A percentile compares a stretch with the other conserved stretches of the same genome.
Conservation (phyloP, 2,113 vertebrate genomes). For the Grantiella picta region DNA sequence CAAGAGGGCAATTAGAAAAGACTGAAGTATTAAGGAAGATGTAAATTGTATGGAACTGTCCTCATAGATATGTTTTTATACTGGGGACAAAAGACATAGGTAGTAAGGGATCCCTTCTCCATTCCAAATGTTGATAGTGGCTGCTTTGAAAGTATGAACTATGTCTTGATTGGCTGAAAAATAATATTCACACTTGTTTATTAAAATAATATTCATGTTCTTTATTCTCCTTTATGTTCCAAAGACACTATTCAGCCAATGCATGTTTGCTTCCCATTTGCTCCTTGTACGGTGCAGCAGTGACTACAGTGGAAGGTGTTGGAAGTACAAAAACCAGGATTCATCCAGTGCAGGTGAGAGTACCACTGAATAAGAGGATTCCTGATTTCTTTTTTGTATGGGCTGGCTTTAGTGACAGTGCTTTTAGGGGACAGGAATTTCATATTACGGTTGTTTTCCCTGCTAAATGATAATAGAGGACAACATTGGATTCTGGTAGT, state of each 20-base stretch:
- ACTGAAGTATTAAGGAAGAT: background rate
- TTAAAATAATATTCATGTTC: background rate
- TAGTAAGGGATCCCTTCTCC: background rate
- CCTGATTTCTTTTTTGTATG: background rate
- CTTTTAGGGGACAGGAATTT: background rate
- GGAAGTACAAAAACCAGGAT: constrained; percentile 80
- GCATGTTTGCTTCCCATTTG: constrained; percentile 82
- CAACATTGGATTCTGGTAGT: background rate
- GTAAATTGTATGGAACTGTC: background rate
- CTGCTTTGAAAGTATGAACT: background rate
- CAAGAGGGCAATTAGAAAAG: background rate
- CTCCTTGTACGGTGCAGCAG: constrained; percentile 74
- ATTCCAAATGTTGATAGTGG: background rate
- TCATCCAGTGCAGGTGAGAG: constrained; percentile 81
- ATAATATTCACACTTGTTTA: background rate
- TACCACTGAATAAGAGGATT: background rate
- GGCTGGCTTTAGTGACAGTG: background rate
- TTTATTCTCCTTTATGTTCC: constrained; percentile 2
- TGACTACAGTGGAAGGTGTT: constrained; percentile 83
- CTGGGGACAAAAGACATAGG: background rate
- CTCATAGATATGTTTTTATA: background rate
- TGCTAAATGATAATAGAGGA: background rate
- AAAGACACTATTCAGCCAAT: constrained; percentile 79
- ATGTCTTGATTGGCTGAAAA: background rate
- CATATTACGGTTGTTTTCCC: background rate